Evolutionary conservation across 2,113 vertebrate species (phyloP), one percentile per base, ranked within the genome.

Genomic region (Verasper variegatus): DNA sequence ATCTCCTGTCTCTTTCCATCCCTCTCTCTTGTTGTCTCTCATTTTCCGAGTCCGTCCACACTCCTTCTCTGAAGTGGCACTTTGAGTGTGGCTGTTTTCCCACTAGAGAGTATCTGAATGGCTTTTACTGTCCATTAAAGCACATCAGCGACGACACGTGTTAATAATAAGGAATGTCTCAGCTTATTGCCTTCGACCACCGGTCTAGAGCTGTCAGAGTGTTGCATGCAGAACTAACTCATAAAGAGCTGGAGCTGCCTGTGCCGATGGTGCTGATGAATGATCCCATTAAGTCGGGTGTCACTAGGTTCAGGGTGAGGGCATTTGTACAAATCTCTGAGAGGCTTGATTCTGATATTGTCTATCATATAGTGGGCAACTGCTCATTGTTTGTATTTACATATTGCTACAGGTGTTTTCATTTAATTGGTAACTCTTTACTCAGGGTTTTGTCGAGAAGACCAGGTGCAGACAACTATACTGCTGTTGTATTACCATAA

Each of bases 61-160:
- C 74, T 70, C 67, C 55, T 76, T 55, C 18, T 66, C 15, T 47
- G 49, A 80, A 76, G 60, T 72, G 57, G 58, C 60, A 73, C 68
- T 78, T 85, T 62, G 21, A 86, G 45, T 76, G 20, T 31, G 51
- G 40, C 71, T 73, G 76, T 68, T 81, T 83, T 81, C 70, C 74
- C 71, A 62, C 59, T 55, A 61, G 56, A 71, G 54, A 82, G 68
- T 45, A 71, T 81, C 76, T 88, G 71, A 76, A 57, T 87, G 62
- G 74, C 78, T 89, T 89, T 87, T 85, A 81, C 75, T 82, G 71
- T 78, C 85, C 86, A 91, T 92, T 91, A 89, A 82, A 87, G 82
- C 80, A 87, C 88, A 88, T 92, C 88, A 85, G 60, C 60, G 62
- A 58, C 76, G 86, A 82, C 84, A 81, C 11, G 7, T 78, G 83